Conservation (phyloP, 2,797 vertebrate species). For the Sebastes jordani region DNA sequence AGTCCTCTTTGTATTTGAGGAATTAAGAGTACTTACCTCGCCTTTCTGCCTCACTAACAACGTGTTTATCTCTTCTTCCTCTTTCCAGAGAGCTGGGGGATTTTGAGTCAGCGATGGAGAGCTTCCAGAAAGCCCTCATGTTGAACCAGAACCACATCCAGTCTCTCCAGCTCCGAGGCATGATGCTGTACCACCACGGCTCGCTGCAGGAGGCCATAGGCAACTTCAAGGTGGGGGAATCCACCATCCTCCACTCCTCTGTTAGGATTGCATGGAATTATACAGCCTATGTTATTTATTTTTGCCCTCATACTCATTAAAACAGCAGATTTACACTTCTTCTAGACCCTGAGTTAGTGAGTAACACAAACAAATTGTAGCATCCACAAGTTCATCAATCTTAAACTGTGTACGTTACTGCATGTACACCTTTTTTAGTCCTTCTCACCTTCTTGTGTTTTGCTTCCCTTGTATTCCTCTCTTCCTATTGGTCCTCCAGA, state of each 20-base stretch:
- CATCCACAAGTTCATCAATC: neutral
- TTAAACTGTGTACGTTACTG: neutral
- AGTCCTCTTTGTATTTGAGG: neutral
- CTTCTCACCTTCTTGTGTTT: neutral
- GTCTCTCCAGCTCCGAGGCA: constrained; percentile 94
- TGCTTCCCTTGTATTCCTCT: neutral
- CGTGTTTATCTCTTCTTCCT: neutral
- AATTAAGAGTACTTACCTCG: neutral
- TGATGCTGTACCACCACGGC: constrained; percentile 98
- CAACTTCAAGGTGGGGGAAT: constrained; percentile 90
- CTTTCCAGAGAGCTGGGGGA: constrained; percentile 93
- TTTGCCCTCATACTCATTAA: neutral
- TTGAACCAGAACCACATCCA: constrained; percentile 98
- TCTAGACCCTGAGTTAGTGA: neutral
- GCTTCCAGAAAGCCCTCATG: constrained; percentile 95
- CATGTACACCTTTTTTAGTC: neutral
- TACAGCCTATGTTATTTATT: neutral
- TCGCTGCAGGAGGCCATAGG: constrained; percentile 93
- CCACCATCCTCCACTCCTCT: neutral
- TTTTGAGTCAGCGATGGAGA: constrained; percentile 96
- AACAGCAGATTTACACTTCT: neutral
- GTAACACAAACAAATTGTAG: neutral
- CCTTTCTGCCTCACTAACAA: neutral
- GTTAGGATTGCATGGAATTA: neutral
- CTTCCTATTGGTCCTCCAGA: constrained; percentile 67